These are phyloP conservation scores for Clarias fuscus DNA, from an alignment of 2,797 vertebrate genomes.

Conservation along the genomic window DNA sequence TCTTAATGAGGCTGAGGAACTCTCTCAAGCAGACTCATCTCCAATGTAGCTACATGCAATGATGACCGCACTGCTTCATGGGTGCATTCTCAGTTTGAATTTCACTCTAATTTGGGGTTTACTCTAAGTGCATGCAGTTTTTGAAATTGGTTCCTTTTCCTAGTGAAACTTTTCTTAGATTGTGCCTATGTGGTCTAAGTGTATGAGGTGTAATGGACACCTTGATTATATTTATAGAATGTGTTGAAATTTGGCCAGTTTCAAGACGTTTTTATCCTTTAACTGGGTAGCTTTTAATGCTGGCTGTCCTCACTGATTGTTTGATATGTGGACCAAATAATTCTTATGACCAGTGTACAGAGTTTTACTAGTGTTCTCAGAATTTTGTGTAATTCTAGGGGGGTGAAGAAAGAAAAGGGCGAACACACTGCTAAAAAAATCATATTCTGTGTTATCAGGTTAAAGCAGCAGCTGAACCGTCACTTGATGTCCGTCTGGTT, in stretches of 20 bases:
- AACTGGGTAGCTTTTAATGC: neutral
- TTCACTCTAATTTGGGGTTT: no score
- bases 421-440: no score
- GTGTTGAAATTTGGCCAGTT: constrained; percentile 12
- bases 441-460: no score
- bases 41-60: neutral
- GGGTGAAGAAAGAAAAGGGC: no score
- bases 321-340: neutral
- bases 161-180: no score
- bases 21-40: neutral
- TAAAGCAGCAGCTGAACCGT: no score
- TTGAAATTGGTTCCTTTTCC: no score
- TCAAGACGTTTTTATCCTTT: neutral
- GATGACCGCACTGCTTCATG: neutral
- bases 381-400: no score
- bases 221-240: constrained; percentile 3
- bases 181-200: neutral
- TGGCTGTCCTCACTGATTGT: neutral
- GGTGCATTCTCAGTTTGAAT: neutral
- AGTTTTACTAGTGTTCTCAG: no score
- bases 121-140: no score
- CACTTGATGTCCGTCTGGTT: no score
- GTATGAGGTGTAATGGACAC: constrained; percentile 27
- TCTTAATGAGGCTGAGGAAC: neutral
- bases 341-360: neutral